A percentile compares a stretch with the other conserved stretches of the same genome.
Evolutionary conservation across 2,797 vertebrate genomes (phyloP).

Genomic region (Sternarchorhynchus goeldii): DNA sequence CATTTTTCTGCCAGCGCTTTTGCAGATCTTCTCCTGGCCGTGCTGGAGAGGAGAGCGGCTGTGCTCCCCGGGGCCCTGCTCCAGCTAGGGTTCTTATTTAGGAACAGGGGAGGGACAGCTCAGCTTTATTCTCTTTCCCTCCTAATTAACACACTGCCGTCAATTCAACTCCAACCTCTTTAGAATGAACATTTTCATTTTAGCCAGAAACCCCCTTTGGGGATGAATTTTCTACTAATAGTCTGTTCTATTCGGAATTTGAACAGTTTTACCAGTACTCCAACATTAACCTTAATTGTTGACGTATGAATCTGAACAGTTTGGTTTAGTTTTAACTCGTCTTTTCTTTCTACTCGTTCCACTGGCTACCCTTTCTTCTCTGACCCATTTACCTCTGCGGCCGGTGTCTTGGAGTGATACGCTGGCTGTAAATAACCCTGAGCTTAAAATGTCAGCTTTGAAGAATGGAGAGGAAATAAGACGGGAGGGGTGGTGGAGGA

Average conservation of each 20-base stretch:
- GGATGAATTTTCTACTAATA: slow-evolving; percentile 24
- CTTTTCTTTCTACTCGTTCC: slow-evolving; percentile 48
- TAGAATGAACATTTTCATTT: slow-evolving; percentile 33
- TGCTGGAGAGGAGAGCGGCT: slow-evolving; percentile 66
- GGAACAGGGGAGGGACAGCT: slow-evolving; percentile 74
- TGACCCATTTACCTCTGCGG: slow-evolving; percentile 54
- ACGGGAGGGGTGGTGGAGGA: slow-evolving; percentile 49
- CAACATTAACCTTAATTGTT: slow-evolving; percentile 13
- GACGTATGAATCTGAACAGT: not conserved
- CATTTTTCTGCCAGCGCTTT: slow-evolving; percentile 50
- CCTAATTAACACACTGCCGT: slow-evolving; percentile 71
- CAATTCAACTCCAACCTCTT: slow-evolving; percentile 51
- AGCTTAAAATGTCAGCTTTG: slow-evolving; percentile 57
- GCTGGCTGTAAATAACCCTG: slow-evolving; percentile 64
- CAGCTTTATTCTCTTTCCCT: slow-evolving; percentile 62
- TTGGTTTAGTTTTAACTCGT: not conserved
- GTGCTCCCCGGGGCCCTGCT: slow-evolving; percentile 74
- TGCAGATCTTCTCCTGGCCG: slow-evolving; percentile 49
- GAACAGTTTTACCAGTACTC: slow-evolving; percentile 9
- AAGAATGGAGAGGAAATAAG: slow-evolving; percentile 59
- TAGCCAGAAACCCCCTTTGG: slow-evolving; percentile 20
- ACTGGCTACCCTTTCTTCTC: slow-evolving; percentile 12
- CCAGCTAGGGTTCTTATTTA: slow-evolving; percentile 79
- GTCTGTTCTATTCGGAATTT: slow-evolving; percentile 13
- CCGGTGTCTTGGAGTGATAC: slow-evolving; percentile 51